These are phyloP conservation scores for Fukomys damarensis DNA, from an alignment of 2,113 vertebrate genomes.

Conservation along the genomic window DNA sequence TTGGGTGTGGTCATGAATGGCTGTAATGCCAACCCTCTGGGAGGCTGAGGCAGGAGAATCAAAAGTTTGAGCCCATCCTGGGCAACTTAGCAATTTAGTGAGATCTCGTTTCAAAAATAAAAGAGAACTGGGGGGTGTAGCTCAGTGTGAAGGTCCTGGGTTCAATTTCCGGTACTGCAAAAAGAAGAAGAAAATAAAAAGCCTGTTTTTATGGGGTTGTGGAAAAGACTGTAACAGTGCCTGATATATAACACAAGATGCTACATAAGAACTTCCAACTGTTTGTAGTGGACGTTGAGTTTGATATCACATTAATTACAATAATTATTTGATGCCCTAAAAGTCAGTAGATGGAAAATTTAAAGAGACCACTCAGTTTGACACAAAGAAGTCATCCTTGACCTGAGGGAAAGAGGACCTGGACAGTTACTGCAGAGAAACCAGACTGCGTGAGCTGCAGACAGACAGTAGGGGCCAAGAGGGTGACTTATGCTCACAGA, in stretches of 20 bases:
- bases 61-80: not conserved
- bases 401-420: not conserved
- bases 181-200: not conserved
- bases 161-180: not conserved
- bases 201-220: not conserved
- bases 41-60: not conserved
- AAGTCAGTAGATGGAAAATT: not conserved
- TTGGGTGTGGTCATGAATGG: not conserved
- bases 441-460: not conserved
- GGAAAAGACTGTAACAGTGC: not conserved
- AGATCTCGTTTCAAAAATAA: not conserved
- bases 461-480: rapidly evolving
- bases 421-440: not conserved
- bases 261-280: not conserved
- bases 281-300: not conserved
- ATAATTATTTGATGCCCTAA: not conserved
- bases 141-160: not conserved
- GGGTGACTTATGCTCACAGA: not conserved
- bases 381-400: not conserved
- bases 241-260: not conserved
- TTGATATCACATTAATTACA: not conserved
- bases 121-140: not conserved
- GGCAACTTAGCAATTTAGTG: not conserved
- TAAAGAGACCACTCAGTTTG: not conserved
- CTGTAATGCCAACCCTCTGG: not conserved